These are phyloP conservation scores for Psilopsiagon aurifrons DNA, from an alignment of 2,113 vertebrate genomes.

Conservation along the genomic window DNA sequence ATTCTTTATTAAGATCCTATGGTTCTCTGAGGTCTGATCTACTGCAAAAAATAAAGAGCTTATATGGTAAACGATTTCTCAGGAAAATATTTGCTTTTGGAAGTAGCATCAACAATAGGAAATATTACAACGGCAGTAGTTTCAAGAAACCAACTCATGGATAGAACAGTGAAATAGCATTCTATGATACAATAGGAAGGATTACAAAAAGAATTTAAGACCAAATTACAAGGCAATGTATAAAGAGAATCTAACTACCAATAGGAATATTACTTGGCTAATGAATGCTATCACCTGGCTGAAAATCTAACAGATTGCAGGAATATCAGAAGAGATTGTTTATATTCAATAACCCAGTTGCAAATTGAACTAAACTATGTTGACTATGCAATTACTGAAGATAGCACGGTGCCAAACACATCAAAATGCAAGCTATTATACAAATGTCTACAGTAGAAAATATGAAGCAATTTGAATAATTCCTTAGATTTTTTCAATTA, in stretches of 20 bases:
- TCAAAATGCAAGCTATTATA: background rate
- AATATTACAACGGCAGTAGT: background rate
- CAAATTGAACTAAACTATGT: background rate
- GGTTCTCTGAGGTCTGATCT: background rate
- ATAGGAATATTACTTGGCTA: background rate
- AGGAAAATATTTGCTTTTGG: background rate
- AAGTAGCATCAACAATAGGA: background rate
- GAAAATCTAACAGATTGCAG: background rate
- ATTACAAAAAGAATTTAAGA: background rate
- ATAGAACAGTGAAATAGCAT: background rate
- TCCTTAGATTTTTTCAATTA: background rate
- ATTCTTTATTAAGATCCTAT: background rate
- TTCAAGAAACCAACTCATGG: background rate
- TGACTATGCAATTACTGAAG: background rate
- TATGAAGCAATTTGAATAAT: background rate
- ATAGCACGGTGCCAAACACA: background rate
- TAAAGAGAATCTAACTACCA: background rate
- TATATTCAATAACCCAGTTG: background rate
- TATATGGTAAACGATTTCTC: background rate
- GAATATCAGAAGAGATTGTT: background rate
- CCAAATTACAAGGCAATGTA: background rate
- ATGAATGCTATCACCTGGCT: background rate
- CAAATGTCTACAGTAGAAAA: background rate
- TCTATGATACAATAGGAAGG: background rate
- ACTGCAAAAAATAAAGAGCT: background rate